These are phyloP conservation scores for Eudasyphora cyanicolor DNA, from an alignment of 2,888 invertebrate genomes.

Conservation along the genomic window DNA sequence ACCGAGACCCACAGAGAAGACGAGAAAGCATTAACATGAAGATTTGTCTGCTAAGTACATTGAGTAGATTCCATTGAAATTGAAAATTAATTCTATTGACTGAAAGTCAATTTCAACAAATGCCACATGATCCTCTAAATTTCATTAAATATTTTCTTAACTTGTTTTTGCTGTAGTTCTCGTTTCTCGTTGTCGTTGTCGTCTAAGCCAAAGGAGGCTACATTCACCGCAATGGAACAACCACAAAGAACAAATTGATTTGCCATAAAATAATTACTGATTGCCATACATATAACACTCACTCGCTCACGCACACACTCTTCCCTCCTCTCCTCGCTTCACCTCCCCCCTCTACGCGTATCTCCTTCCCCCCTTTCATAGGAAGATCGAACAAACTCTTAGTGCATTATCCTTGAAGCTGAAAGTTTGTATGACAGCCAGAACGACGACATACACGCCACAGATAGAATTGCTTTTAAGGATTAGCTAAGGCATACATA, in stretches of 20 bases:
- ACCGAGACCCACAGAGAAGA: no score
- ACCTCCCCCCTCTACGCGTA: not conserved
- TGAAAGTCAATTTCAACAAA: conserved; percentile 39
- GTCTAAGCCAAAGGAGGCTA: no score
- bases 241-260: conserved; percentile 59
- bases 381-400: no score
- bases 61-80: not conserved
- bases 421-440: not conserved
- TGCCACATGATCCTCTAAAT: conserved; percentile 60
- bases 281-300: conserved; percentile 7
- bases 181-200: no score
- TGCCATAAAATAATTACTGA: conserved; percentile 59
- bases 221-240: conserved; percentile 31
- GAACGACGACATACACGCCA: not conserved
- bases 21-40: not conserved
- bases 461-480: conserved; percentile 9
- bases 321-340: not conserved
- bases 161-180: not conserved
- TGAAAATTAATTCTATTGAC: conserved; percentile 50
- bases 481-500: conserved; percentile 10
- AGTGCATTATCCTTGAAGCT: no score
- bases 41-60: conserved; percentile 5
- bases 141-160: conserved; percentile 55
- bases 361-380: not conserved
- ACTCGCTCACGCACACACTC: not conserved